Evolutionary conservation across 1,140 invertebrate species (phyloP).

Genomic region (Berghia stephanieae): DNA sequence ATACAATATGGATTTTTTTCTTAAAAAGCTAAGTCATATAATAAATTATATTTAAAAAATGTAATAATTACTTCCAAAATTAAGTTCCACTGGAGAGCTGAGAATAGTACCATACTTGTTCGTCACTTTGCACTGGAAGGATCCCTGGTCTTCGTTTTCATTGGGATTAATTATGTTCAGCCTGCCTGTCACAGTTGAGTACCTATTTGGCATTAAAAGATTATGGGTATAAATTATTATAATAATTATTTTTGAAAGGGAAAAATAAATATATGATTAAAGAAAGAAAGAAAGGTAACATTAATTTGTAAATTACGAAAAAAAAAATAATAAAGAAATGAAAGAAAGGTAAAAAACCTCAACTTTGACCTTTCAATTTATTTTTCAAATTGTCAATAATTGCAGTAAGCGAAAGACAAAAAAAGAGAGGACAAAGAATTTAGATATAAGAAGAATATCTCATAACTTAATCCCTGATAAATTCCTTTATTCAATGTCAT

Average conservation of each 20-base stretch:
- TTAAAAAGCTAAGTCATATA: too few species aligned
- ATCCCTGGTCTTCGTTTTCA: conserved; percentile 35
- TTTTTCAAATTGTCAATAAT: too few species aligned
- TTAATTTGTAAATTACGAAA: neutral
- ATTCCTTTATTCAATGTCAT: too few species aligned
- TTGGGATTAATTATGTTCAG: conserved; percentile 39
- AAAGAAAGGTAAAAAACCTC: neutral
- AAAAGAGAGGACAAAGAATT: too few species aligned
- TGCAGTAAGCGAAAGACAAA: too few species aligned
- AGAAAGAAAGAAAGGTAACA: neutral
- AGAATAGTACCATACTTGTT: conserved; percentile 42
- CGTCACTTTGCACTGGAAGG: conserved; percentile 43
- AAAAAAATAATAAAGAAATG: conserved; percentile 2
- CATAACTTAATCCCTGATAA: too few species aligned
- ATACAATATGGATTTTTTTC: too few species aligned
- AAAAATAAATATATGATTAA: neutral
- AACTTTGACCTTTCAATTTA: too few species aligned
- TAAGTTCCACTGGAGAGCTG: conserved; percentile 38
- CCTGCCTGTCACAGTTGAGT: conserved; percentile 46
- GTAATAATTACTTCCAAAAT: conserved; percentile 46
- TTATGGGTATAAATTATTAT: too few species aligned
- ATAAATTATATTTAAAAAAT: too few species aligned
- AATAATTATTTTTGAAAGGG: conserved; percentile 22
- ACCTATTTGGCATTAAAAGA: too few species aligned
- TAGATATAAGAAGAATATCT: too few species aligned